These are phyloP conservation scores for Andrena praecox DNA, from an alignment of 2,888 invertebrate genomes.

Conservation along the genomic window DNA sequence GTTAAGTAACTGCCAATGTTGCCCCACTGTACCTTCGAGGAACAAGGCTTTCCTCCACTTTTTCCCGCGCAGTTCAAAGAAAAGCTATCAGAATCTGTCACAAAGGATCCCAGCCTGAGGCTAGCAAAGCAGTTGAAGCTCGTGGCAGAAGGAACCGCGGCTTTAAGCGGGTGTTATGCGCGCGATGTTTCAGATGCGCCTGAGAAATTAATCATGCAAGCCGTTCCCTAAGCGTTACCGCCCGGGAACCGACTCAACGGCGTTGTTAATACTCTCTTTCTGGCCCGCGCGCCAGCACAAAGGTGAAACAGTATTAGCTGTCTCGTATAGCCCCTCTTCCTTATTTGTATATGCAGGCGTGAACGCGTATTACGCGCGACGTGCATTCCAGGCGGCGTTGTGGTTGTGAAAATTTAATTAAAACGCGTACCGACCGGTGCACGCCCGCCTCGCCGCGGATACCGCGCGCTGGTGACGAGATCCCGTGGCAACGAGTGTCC, in stretches of 20 bases:
- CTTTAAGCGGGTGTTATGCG: background rate
- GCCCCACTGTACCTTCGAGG: too few relatives aligned
- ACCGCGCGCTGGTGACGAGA: slow-evolving; percentile 9
- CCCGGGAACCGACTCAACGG: slow-evolving; percentile 8
- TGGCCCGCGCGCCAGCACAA: slow-evolving; percentile 14
- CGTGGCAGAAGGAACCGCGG: background rate
- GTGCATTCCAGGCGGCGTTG: slow-evolving; percentile 57
- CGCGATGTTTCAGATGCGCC: slow-evolving; percentile 7
- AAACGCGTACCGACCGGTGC: slow-evolving; percentile 64
- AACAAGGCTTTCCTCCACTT: too few relatives aligned
- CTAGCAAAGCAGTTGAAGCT: background rate
- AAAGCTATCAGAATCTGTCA: background rate
- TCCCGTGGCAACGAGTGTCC: slow-evolving; percentile 20
- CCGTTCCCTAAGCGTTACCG: slow-evolving; percentile 5
- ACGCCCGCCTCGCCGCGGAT: slow-evolving; percentile 31
- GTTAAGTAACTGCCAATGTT: too few relatives aligned
- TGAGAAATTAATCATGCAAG: slow-evolving; percentile 54
- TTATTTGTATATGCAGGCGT: slow-evolving; percentile 19
- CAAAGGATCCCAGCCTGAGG: background rate
- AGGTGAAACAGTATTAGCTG: slow-evolving; percentile 39
- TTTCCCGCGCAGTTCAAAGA: background rate
- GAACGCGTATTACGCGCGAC: slow-evolving; percentile 32
- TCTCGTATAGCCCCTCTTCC: background rate
- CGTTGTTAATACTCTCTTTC: slow-evolving; percentile 37
- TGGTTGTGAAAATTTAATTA: slow-evolving; percentile 79